Base-by-base conservation (phyloP, 2,113 vertebrate genomes). In the Toxotes jaculatrix region DNA sequence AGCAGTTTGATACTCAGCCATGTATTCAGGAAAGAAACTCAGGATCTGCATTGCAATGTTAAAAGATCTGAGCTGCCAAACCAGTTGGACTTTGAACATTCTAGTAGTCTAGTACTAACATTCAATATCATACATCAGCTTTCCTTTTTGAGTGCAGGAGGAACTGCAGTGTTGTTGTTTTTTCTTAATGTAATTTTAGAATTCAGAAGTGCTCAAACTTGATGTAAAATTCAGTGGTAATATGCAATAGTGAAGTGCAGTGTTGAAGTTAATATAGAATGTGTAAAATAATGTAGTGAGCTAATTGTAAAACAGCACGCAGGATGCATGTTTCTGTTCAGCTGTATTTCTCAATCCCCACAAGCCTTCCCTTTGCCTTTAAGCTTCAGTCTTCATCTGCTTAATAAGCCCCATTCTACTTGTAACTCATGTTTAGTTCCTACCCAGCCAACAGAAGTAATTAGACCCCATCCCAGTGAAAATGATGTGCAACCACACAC, bases 391-490 rank as follows among this genome's bases (percentile, higher is more conserved):
- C 27, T 59, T 57, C 47, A 21, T 13, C 43, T 47, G 10, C 70
- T 17, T 43, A 53, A 80, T 67, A 67, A 83, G 49, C 65, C 53
- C 53, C 45, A 55, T 74, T 80, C 55, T 76, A 12, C 63, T 12
- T 67, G 27, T 45, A 19, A 68, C 57, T 80, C 32, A 32, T 45
- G 5, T 80, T 80, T 83, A 68, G 60, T 63, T 88, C 38, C 66
- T 53, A 27, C 8, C 21, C 40, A 72, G 73, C 63, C 77, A 86
- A 77, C 74, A 77, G 53, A 82, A 47, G 72, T 80, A 86, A 88
- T 79, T 80, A 83, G 71, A 83, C 67, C 51, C 45, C 43, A 84
- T 83, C 61, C 55, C 73, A 63, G 45, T 80, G 72, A 81, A 66
- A 84, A 74, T 72, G 53, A 80, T 64, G 83, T 60, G 71, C 75